Conservation (phyloP, 1,140 invertebrate species). For the Diabrotica virgifera region DNA sequence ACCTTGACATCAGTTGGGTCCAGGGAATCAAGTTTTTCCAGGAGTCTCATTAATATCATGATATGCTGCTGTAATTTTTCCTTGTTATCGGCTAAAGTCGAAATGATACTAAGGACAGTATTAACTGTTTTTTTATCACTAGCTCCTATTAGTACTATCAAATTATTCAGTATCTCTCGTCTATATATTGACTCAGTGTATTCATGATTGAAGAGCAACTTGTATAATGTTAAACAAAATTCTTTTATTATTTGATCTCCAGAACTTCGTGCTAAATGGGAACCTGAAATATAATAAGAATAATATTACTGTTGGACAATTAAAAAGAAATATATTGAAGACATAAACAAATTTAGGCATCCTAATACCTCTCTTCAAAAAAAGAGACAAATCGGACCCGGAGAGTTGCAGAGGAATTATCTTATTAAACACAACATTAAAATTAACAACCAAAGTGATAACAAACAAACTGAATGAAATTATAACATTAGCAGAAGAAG, state of each 20-base stretch:
- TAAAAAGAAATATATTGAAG: no score
- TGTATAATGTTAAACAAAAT: constrained; percentile 34
- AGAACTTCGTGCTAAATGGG: constrained; percentile 31
- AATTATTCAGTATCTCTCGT: constrained; percentile 37
- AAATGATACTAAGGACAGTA: constrained; percentile 35
- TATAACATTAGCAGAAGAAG: no score
- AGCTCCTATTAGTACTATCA: constrained; percentile 33
- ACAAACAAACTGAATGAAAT: no score
- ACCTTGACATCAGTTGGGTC: constrained; percentile 55
- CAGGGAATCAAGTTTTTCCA: constrained; percentile 59
- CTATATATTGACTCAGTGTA: constrained; percentile 28
- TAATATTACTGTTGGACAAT: background rate
- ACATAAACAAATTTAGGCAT: no score
- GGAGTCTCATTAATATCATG: constrained; percentile 50
- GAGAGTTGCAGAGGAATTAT: no score
- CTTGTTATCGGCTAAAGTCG: constrained; percentile 23
- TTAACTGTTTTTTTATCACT: constrained; percentile 31
- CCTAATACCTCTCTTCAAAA: no score
- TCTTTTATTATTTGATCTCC: constrained; percentile 28
- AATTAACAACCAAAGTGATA: no score
- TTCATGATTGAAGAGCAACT: constrained; percentile 33
- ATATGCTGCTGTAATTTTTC: constrained; percentile 47
- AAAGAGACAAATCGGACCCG: no score
- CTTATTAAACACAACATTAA: no score
- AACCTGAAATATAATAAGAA: constrained; percentile 22